Evolutionary conservation across 2,888 invertebrate species (phyloP).

Genomic region (Temnothorax unifasciatus): DNA sequence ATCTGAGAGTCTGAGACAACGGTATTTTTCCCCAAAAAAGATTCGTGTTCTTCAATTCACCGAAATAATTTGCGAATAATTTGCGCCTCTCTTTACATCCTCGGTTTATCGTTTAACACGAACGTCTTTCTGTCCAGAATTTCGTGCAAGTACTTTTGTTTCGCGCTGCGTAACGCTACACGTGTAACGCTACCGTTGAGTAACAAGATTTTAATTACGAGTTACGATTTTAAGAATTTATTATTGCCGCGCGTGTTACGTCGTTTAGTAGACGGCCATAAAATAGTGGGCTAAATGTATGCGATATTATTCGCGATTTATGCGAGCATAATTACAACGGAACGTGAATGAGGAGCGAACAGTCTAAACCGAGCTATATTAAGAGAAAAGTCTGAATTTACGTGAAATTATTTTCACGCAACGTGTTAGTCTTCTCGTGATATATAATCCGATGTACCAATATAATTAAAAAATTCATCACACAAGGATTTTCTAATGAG

Average conservation of each 20-base stretch:
- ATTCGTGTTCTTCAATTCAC: neutral
- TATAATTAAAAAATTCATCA: neutral
- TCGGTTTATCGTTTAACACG: neutral
- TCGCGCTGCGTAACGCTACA: neutral
- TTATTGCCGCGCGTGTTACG: slow-evolving; percentile 20
- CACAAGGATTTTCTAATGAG: neutral
- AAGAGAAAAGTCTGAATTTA: slow-evolving; percentile 12
- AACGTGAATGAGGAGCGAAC: slow-evolving; percentile 28
- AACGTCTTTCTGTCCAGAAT: neutral
- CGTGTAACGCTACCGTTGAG: slow-evolving; percentile 36
- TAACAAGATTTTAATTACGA: slow-evolving; percentile 44
- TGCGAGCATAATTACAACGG: slow-evolving; percentile 33
- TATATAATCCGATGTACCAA: neutral
- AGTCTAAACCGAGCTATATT: slow-evolving; percentile 24
- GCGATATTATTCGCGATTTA: slow-evolving; percentile 43
- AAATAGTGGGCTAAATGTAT: slow-evolving; percentile 19
- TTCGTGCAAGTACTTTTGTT: slow-evolving; percentile 9
- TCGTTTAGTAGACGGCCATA: slow-evolving; percentile 17
- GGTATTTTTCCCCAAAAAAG: neutral
- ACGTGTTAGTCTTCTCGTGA: neutral
- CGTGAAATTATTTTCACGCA: neutral
- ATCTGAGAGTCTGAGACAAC: neutral
- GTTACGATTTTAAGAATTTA: slow-evolving; percentile 52
- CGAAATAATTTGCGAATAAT: neutral
- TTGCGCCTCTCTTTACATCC: neutral